Conservation (phyloP, 2,113 vertebrate genomes). For the Oostethus manadensis region DNA sequence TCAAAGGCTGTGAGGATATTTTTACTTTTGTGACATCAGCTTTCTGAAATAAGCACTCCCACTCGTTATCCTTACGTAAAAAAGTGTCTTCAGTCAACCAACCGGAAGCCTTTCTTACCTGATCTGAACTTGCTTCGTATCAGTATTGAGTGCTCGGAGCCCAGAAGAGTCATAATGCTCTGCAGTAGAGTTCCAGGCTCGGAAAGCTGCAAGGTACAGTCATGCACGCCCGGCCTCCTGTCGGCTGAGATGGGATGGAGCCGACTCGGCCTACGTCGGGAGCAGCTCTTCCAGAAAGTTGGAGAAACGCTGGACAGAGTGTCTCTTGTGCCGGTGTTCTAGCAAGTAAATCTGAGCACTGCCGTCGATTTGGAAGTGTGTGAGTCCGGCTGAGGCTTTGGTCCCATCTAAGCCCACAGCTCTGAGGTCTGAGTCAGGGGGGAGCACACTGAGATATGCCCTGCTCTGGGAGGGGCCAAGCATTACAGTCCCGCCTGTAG, state of each 20-base stretch:
- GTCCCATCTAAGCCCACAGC: slow-evolving; percentile 79
- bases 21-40: no score
- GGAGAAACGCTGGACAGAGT: neutral
- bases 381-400: slow-evolving; percentile 64
- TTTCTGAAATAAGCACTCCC: no score
- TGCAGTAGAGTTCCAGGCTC: slow-evolving; percentile 74
- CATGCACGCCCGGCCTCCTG: slow-evolving; percentile 30
- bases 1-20: no score
- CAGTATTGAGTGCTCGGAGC: slow-evolving; percentile 95
- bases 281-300: slow-evolving; percentile 24
- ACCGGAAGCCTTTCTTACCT: slow-evolving; percentile 76
- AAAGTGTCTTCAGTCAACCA: neutral
- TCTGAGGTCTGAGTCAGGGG: slow-evolving; percentile 69
- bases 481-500: slow-evolving; percentile 72
- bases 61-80: no score
- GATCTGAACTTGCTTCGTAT: slow-evolving; percentile 99
- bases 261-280: slow-evolving; percentile 47
- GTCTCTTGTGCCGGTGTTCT: neutral
- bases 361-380: slow-evolving; percentile 40
- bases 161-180: slow-evolving; percentile 93
- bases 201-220: slow-evolving; percentile 54
- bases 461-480: slow-evolving; percentile 67
- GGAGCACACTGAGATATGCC: slow-evolving; percentile 75
- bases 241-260: slow-evolving; percentile 44
- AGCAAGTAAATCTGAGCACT: neutral